Base-by-base conservation (phyloP, 2,888 invertebrate genomes). In the Neuroscelio doddi region DNA sequence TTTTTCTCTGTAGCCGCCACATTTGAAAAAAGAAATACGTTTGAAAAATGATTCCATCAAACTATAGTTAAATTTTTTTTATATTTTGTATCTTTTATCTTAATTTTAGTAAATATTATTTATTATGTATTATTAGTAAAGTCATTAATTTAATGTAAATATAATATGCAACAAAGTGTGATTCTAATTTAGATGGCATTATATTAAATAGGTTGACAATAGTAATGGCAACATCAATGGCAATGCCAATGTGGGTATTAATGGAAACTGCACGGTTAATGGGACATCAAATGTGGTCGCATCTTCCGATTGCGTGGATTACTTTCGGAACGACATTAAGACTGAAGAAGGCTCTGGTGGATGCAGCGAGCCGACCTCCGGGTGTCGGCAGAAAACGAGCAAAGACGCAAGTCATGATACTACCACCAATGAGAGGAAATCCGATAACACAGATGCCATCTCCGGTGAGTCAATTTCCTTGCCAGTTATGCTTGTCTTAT, bases 301-400 rank as follows among this genome's bases (percentile, higher is more conserved):
- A 8, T 12, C 59, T 16, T 51, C 61, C 26, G 65, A 65, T 26
- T 65, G 65, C 36, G 50, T 44, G 30, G 66, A 66, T 34, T 58
- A 57, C 36, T 57, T 66, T 42, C 53, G 57, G 24, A 57, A 53
- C 29, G 66, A 66, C 17, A 36, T 61, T 38, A 55, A 56, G 45
- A 42, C 45, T n/a, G 56, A 62, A 27, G 62, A 62, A 9, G 51
- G 55, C 32, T 41, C 46, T 14, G 47, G 51, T 12, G 16, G 38
- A 29, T 44, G 36, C 44, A 38, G 27, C 34, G 62, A 62, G 16
- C 9, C 51, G 42, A 51, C 24, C 27, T 41, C 51, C 16, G 39
- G 45, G 21, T 34, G 46, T 17, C 55, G 46, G 17, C 50, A 38
- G 15, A 62, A 55, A 32, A 16, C 55, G 30, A 14, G 27, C 45